A percentile compares a stretch with the other conserved stretches of the same genome.
These are phyloP conservation scores for Lathamus discolor DNA, from an alignment of 2,113 vertebrate genomes.

Conservation along the genomic window DNA sequence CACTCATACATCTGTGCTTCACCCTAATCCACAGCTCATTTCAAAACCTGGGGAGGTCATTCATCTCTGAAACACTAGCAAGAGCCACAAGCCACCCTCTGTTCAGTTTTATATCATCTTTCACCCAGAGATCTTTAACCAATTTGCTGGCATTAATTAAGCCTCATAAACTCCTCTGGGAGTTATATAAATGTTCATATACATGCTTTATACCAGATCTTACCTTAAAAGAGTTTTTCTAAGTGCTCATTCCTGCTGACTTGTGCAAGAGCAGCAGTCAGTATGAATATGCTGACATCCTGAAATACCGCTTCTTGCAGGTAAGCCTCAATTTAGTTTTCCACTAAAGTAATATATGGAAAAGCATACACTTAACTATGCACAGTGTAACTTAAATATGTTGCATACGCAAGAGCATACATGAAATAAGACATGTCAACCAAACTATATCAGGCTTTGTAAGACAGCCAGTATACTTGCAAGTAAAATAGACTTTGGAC, in stretches of 20 bases:
- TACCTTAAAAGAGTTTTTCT: conserved; percentile 1
- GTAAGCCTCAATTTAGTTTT: conserved; percentile 27
- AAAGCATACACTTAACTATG: not conserved
- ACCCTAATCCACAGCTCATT: not conserved
- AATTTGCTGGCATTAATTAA: conserved; percentile 13
- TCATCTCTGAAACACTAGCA: not conserved
- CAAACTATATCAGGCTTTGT: not conserved
- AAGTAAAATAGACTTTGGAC: not conserved
- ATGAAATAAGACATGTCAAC: not conserved
- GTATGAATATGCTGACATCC: conserved; percentile 11
- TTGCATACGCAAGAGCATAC: not conserved
- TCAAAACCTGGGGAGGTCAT: not conserved
- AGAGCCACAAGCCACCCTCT: not conserved
- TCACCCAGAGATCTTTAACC: not conserved
- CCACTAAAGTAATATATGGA: not conserved
- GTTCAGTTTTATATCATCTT: not conserved
- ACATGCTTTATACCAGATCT: not conserved
- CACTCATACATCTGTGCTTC: not conserved
- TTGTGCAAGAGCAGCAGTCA: not conserved
- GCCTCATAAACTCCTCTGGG: not conserved
- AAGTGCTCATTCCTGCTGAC: conserved; percentile 2
- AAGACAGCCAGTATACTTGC: not conserved
- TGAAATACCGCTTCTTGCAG: not conserved
- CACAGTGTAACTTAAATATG: not conserved
- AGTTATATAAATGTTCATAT: conserved; percentile 7